A percentile compares a stretch with the other conserved stretches of the same genome.
Evolutionary conservation across 2,797 vertebrate species (phyloP).

Genomic region (Tapera naevia): DNA sequence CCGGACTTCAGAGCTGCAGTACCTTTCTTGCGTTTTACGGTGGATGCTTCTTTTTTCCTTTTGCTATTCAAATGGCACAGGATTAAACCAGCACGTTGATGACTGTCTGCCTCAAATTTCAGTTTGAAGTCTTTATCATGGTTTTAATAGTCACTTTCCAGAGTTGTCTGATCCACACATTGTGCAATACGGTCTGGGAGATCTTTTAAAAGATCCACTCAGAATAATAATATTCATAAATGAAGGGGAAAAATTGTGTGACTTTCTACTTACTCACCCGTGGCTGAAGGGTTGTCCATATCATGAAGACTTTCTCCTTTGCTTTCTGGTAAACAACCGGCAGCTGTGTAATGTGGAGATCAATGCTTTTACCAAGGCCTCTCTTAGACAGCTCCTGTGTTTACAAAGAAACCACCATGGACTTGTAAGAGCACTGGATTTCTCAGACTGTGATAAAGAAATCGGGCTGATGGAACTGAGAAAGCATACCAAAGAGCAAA

Average conservation of each 20-base stretch:
- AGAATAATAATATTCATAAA: background rate
- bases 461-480: background rate
- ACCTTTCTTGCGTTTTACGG: background rate
- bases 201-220: background rate
- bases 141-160: background rate
- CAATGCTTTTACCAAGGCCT: constrained; percentile 73
- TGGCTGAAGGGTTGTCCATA: constrained; percentile 82
- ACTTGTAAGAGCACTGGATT: background rate
- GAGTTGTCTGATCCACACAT: background rate
- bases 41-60: background rate
- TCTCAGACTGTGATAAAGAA: background rate
- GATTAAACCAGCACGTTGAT: background rate
- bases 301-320: constrained; percentile 72
- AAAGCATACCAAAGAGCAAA: background rate
- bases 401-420: background rate
- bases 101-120: background rate
- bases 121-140: background rate
- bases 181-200: background rate
- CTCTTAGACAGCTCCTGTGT: constrained; percentile 77
- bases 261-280: constrained; percentile 73
- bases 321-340: constrained; percentile 83
- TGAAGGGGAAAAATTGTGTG: background rate
- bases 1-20: background rate
- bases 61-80: background rate
- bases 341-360: constrained; percentile 77